Evolutionary conservation across 2,888 invertebrate species (phyloP).

Genomic region (Agriopis leucophaearia): DNA sequence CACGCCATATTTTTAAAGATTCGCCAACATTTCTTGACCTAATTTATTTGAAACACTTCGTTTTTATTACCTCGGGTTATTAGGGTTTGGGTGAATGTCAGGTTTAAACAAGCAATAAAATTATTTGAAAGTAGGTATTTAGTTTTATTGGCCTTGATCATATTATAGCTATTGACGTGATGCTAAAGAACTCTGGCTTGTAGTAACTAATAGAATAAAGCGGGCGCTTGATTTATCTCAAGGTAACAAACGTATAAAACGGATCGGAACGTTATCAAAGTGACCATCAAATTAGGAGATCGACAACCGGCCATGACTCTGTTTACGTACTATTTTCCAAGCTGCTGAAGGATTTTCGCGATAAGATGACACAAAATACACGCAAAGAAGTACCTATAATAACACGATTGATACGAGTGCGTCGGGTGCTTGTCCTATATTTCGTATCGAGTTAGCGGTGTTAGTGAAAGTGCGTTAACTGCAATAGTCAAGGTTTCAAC

Average conservation of each 20-base stretch:
- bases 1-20: conserved; percentile 58
- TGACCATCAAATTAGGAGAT: conserved; percentile 83
- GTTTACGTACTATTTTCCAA: conserved; percentile 67
- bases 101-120: conserved; percentile 36
- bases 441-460: conserved; percentile 54
- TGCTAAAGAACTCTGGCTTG: conserved; percentile 23
- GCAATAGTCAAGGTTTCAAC: conserved; percentile 69
- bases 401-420: conserved; percentile 42
- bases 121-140: conserved; percentile 23
- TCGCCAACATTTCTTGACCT: conserved; percentile 43
- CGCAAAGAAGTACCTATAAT: conserved; percentile 47
- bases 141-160: conserved; percentile 24
- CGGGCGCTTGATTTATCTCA: conserved; percentile 60
- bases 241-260: conserved; percentile 56
- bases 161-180: conserved; percentile 15
- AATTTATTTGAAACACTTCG: conserved; percentile 38
- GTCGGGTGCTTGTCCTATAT: conserved; percentile 54
- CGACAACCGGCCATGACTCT: conserved; percentile 84
- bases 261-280: conserved; percentile 67
- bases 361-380: conserved; percentile 74
- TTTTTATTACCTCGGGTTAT: conserved; percentile 33
- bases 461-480: conserved; percentile 72
- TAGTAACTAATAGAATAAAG: conserved; percentile 41
- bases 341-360: conserved; percentile 75
- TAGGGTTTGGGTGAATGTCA: conserved; percentile 37